A percentile compares a stretch with the other conserved stretches of the same genome.
phyloP scores from a whole-genome alignment of 2,888 invertebrate species.

The Flexamia atlantica region DNA sequence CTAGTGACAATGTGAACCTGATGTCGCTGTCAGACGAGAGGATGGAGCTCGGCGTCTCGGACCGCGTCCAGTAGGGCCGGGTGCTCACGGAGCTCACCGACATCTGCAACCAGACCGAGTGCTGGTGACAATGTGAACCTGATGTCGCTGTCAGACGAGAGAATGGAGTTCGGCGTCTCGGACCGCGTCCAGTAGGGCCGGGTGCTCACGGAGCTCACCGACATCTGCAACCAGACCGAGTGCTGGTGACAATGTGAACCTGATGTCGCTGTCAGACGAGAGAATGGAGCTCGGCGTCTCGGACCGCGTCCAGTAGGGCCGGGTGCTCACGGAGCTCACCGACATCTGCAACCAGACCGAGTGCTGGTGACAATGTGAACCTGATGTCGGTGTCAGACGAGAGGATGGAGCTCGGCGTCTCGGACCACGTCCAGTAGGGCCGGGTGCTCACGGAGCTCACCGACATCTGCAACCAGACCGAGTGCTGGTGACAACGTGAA shows the following conservation, averaged over 20 bases:
- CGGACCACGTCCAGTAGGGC: too few species aligned
- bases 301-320: too few species aligned
- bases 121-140: conserved; percentile 83
- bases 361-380: too few species aligned
- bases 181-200: conserved; percentile 76
- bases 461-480: too few species aligned
- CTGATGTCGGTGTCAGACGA: too few species aligned
- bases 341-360: conserved; percentile 81
- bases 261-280: too few species aligned
- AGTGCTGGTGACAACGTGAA: too few species aligned
- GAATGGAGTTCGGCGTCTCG: conserved; percentile 85
- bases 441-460: too few species aligned
- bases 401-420: too few species aligned
- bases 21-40: conserved; percentile 93
- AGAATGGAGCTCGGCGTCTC: too few species aligned
- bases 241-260: too few species aligned
- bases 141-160: conserved; percentile 93
- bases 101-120: conserved; percentile 74
- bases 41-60: conserved; percentile 85
- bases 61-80: conserved; percentile 76
- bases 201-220: conserved; percentile 75
- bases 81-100: conserved; percentile 76
- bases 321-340: conserved; percentile 79
- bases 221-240: conserved; percentile 74
- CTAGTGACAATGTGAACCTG: conserved; percentile 83